These are phyloP conservation scores for Palythoa grandiflora DNA, from an alignment of 92 coral and sea anemone genomes.

Conservation along the genomic window DNA sequence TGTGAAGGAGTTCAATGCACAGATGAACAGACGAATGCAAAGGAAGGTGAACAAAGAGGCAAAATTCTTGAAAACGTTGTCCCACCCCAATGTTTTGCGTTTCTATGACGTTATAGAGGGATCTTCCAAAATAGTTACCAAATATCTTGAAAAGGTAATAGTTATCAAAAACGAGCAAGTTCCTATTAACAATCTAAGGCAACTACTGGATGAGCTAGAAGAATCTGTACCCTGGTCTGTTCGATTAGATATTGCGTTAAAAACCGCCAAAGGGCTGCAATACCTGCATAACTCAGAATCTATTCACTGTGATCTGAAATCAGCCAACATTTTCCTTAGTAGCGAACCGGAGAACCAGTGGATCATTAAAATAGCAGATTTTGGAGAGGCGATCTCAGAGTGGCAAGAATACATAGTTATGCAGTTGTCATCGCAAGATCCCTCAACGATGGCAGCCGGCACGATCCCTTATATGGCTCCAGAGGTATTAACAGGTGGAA, in stretches of 20 bases:
- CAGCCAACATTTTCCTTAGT: slow-evolving; percentile 47
- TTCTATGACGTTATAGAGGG: slow-evolving; percentile 56
- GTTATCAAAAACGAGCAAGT: slow-evolving; percentile 32
- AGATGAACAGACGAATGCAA: slow-evolving; percentile 50
- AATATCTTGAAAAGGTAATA: slow-evolving; percentile 46
- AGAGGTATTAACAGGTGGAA: slow-evolving; percentile 47
- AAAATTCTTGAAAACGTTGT: slow-evolving; percentile 39
- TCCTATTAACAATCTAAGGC: slow-evolving; percentile 49
- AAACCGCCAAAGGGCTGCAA: slow-evolving; percentile 43
- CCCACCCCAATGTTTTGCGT: slow-evolving; percentile 56
- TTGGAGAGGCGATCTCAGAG: slow-evolving; percentile 48
- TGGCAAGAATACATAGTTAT: not conserved
- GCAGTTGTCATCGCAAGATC: not conserved
- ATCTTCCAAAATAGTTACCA: slow-evolving; percentile 53
- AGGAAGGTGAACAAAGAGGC: slow-evolving; percentile 55
- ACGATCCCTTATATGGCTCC: slow-evolving; percentile 39
- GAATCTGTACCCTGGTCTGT: slow-evolving; percentile 47
- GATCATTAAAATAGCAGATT: slow-evolving; percentile 53
- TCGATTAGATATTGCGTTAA: slow-evolving; percentile 35
- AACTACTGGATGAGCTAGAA: slow-evolving; percentile 52
- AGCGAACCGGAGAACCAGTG: slow-evolving; percentile 14
- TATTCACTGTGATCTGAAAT: slow-evolving; percentile 53
- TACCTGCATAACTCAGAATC: slow-evolving; percentile 40
- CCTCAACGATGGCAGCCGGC: not conserved
- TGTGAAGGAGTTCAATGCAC: slow-evolving; percentile 55